A percentile compares a stretch with the other conserved stretches of the same genome.
Conservation (phyloP, 2,113 vertebrate genomes). For the Pterocles burchelli region DNA sequence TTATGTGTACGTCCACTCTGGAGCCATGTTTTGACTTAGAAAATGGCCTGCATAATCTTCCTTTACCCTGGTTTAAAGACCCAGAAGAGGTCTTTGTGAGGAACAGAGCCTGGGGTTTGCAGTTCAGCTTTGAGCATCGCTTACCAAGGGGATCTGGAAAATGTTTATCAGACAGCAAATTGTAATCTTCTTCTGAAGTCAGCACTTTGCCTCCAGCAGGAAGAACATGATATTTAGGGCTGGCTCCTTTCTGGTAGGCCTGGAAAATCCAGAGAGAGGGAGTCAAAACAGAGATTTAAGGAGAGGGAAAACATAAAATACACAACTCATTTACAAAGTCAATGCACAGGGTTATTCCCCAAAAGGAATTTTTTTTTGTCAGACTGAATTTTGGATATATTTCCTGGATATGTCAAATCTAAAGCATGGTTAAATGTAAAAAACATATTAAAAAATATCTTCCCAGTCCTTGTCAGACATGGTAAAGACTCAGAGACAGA, state of each 20-base stretch:
- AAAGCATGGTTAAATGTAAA: background rate
- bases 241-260: slow-evolving; percentile 81
- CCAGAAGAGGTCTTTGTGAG: background rate
- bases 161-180: slow-evolving; percentile 82
- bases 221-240: slow-evolving; percentile 79
- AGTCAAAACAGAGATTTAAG: background rate
- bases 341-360: background rate
- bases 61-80: background rate
- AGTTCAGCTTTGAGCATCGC: background rate
- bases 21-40: background rate
- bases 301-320: background rate
- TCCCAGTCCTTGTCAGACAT: background rate
- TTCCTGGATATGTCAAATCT: background rate
- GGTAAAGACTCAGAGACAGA: background rate
- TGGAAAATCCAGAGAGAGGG: slow-evolving; percentile 19
- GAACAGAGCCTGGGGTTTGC: background rate
- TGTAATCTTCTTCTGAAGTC: slow-evolving; percentile 86
- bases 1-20: background rate
- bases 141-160: slow-evolving; percentile 87
- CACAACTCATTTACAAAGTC: background rate
- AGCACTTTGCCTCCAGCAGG: slow-evolving; percentile 86
- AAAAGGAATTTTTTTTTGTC: background rate
- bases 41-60: background rate
- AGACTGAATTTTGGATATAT: background rate
- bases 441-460: background rate